Percentiles rank a stretch among this genome's conserved stretches.
Evolutionary conservation across 2,888 invertebrate genomes (phyloP).

Genomic region (Leucania comma): DNA sequence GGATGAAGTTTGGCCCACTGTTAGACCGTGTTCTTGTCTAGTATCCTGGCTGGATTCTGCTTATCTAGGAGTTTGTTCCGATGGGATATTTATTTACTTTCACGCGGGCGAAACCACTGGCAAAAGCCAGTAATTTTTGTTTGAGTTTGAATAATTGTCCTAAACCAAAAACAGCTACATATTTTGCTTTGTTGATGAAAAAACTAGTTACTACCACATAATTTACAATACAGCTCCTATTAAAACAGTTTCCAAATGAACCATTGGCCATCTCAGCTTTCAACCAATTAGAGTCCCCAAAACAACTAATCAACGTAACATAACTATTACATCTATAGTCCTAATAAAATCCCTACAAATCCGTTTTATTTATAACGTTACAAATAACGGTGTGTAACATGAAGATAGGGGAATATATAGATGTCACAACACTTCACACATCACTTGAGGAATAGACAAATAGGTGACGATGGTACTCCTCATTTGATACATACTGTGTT

Average conservation of each 20-base stretch:
- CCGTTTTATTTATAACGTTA: conserved; percentile 57
- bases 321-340: conserved; percentile 35
- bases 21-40: too few relatives aligned
- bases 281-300: conserved; percentile 52
- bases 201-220: too few relatives aligned
- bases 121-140: too few relatives aligned
- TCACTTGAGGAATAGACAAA: conserved; percentile 80
- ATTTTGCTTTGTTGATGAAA: background rate
- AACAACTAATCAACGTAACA: conserved; percentile 48
- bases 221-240: conserved; percentile 16
- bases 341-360: conserved; percentile 64
- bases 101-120: too few relatives aligned
- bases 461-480: conserved; percentile 79
- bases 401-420: conserved; percentile 62
- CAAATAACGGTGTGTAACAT: conserved; percentile 66
- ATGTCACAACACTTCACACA: conserved; percentile 82
- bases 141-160: too few relatives aligned
- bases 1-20: too few relatives aligned
- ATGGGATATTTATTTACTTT: too few relatives aligned
- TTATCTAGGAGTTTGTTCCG: too few relatives aligned
- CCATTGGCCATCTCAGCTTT: conserved; percentile 14
- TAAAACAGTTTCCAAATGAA: conserved; percentile 8
- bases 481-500: conserved; percentile 76
- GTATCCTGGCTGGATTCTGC: too few relatives aligned
- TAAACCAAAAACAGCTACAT: background rate